phyloP scores from a whole-genome alignment of 1,140 invertebrate genomes.

The Probaryconus sp. region DNA sequence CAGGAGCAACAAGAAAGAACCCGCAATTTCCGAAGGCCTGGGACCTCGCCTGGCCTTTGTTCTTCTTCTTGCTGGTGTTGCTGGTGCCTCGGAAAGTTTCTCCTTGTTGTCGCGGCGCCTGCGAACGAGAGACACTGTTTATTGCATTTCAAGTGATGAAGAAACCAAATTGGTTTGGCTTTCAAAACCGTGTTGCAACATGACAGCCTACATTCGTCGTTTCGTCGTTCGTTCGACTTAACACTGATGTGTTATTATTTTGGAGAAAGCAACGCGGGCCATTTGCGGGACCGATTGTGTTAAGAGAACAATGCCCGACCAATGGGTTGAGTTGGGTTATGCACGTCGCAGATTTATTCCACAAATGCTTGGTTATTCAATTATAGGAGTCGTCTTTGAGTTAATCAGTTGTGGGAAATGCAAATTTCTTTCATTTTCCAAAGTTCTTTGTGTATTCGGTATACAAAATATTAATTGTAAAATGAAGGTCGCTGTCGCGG shows the following conservation, averaged over 20 bases:
- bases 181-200: constrained; percentile 56
- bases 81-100: too few relatives aligned
- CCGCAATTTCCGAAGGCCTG: constrained; percentile 65
- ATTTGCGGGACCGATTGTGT: constrained; percentile 30
- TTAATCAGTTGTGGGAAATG: too few relatives aligned
- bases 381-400: too few relatives aligned
- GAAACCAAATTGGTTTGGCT: constrained; percentile 53
- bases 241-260: constrained; percentile 50
- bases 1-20: constrained; percentile 64
- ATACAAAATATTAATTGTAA: too few relatives aligned
- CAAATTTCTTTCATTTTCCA: too few relatives aligned
- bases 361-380: too few relatives aligned
- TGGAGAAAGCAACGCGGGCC: constrained; percentile 34
- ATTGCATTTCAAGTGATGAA: constrained; percentile 46
- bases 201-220: constrained; percentile 48
- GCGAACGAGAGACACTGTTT: constrained; percentile 39
- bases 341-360: too few relatives aligned
- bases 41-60: constrained; percentile 60
- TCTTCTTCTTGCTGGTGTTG: too few relatives aligned
- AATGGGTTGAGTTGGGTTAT: too few relatives aligned
- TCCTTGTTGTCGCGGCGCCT: constrained; percentile 13
- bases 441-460: too few relatives aligned
- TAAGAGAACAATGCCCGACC: constrained; percentile 36
- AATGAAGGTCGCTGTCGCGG: too few relatives aligned
- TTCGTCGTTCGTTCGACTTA: too few relatives aligned